A percentile compares a stretch with the other conserved stretches of the same genome.
phyloP scores from a whole-genome alignment of 2,888 invertebrate genomes.

The Abrostola tripartita region DNA sequence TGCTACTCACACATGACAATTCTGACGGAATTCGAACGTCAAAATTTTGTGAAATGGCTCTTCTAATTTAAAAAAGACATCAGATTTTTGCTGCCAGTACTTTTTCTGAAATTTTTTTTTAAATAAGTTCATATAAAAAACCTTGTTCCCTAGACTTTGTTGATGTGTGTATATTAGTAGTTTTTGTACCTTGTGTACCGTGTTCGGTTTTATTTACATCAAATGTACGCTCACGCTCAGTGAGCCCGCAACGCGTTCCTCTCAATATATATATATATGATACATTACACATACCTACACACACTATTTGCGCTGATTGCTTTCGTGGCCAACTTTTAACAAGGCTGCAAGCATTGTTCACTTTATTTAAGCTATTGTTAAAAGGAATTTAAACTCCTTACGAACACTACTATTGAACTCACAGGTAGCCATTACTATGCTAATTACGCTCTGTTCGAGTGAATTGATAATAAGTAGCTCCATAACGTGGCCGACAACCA shows the following conservation, averaged over 20 bases:
- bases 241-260: neutral
- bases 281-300: neutral
- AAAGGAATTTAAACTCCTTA: slow-evolving; percentile 5
- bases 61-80: too few relatives aligned
- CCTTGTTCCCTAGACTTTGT: too few relatives aligned
- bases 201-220: too few relatives aligned
- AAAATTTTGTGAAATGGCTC: too few relatives aligned
- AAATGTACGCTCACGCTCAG: neutral
- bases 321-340: slow-evolving; percentile 1
- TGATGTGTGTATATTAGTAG: too few relatives aligned
- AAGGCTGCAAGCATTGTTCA: neutral
- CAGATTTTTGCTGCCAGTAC: too few relatives aligned
- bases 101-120: too few relatives aligned
- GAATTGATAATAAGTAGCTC: slow-evolving; percentile 46
- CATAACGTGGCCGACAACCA: slow-evolving; percentile 33
- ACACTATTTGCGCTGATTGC: neutral
- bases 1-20: too few relatives aligned
- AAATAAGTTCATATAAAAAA: too few relatives aligned
- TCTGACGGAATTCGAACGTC: too few relatives aligned
- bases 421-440: slow-evolving; percentile 27
- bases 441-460: slow-evolving; percentile 33
- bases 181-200: too few relatives aligned
- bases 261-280: too few relatives aligned
- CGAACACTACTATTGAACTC: slow-evolving; percentile 19
- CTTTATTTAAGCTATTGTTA: slow-evolving; percentile 1